A percentile compares a stretch with the other conserved stretches of the same genome.
phyloP scores from a whole-genome alignment of 2,797 vertebrate species.

The Bufotes viridis region DNA sequence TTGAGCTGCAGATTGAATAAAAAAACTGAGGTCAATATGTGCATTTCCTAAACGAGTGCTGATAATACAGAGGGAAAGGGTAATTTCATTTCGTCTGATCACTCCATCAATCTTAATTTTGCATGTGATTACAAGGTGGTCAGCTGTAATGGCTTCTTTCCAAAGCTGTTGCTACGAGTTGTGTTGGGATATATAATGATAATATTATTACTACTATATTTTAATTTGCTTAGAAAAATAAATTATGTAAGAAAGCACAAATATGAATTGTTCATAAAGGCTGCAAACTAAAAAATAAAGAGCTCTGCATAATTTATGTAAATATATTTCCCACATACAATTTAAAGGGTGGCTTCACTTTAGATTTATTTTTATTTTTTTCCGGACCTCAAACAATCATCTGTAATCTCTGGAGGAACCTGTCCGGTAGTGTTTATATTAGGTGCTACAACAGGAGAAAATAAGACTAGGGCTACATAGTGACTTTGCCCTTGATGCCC shows the following conservation, averaged over 20 bases:
- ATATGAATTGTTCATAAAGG: background rate
- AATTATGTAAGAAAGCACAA: background rate
- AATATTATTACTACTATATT: constrained; percentile 38
- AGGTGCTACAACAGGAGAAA: too few species aligned
- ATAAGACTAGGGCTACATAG: too few species aligned
- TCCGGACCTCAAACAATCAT: too few species aligned
- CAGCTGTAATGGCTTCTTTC: constrained; percentile 62
- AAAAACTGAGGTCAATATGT: constrained; percentile 79
- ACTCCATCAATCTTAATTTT: constrained; percentile 72
- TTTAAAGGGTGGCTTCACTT: too few species aligned
- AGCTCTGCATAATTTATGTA: too few species aligned
- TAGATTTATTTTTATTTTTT: background rate
- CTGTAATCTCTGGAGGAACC: too few species aligned
- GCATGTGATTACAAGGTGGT: constrained; percentile 71
- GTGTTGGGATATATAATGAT: constrained; percentile 36
- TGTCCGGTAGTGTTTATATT: too few species aligned
- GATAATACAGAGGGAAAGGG: constrained; percentile 73
- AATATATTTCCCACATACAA: too few species aligned
- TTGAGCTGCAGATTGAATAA: constrained; percentile 78
- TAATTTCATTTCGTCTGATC: constrained; percentile 77
- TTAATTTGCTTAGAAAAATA: constrained; percentile 18
- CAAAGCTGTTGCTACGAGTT: constrained; percentile 16
- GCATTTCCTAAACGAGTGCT: constrained; percentile 78
- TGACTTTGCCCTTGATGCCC: too few species aligned
- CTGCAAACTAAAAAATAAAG: background rate